Evolutionary conservation across 1,140 invertebrate genomes (phyloP).

Genomic region (Phymorhynchus buccinoides): DNA sequence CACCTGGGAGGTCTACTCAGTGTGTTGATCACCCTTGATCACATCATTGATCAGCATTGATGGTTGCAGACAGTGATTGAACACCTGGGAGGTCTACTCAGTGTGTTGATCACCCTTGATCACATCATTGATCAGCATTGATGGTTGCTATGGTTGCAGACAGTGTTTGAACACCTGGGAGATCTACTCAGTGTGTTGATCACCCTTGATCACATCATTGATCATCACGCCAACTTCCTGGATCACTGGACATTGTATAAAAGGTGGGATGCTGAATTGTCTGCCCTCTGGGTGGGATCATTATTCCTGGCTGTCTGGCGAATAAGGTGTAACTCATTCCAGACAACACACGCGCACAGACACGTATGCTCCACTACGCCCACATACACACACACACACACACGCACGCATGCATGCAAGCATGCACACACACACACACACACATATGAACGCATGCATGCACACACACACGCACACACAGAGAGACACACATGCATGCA

Average conservation of each 20-base stretch:
- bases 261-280: conserved; percentile 59
- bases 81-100: conserved; percentile 80
- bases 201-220: conserved; percentile 82
- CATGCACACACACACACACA: not conserved
- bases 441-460: too few relatives aligned
- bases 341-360: not conserved
- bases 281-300: too few relatives aligned
- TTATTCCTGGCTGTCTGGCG: too few relatives aligned
- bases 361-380: not conserved
- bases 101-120: conserved; percentile 83
- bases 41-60: conserved; percentile 80
- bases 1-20: conserved; percentile 81
- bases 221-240: conserved; percentile 77
- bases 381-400: not conserved
- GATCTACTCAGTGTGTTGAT: conserved; percentile 81
- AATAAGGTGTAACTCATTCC: too few relatives aligned
- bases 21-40: conserved; percentile 83
- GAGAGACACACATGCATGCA: not conserved
- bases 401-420: not conserved
- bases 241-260: conserved; percentile 83
- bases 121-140: conserved; percentile 80
- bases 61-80: too few relatives aligned
- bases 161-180: conserved; percentile 79
- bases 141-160: conserved; percentile 72
- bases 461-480: too few relatives aligned